Evolutionary conservation across 2,797 vertebrate genomes (phyloP), one percentile per base, ranked within the genome.

Genomic region (Micrastur ruficollis): DNA sequence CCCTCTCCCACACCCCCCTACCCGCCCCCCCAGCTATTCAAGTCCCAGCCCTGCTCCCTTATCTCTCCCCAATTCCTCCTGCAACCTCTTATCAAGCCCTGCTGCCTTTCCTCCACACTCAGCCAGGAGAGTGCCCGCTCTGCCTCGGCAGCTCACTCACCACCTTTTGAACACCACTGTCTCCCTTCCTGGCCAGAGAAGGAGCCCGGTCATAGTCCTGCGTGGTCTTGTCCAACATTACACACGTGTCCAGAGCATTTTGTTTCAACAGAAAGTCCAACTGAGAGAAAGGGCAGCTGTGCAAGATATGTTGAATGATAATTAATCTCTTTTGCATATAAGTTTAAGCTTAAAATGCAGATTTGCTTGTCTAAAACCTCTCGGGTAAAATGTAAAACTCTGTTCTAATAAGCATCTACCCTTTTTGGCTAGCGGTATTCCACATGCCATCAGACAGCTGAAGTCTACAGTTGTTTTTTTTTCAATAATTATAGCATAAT

Each of bases 191-290:
- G 8, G 4, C 31, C 8, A 22, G n/a, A 73, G 62, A 31, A 65
- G n/a, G n/a, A 56, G 36, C 38, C 27, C 80, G 14, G 11, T 3
- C 34, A 15, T 0, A 11, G 38, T 11, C 27, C 38, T 23, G 0
- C 0, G 0, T 29, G 44, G 12, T 22, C 68, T 47, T 68, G 8
- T 66, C 52, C 86, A 44, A 14, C 11, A 9, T 21, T 4, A 27
- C 16, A n/a, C 5, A 14, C 32, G 59, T 61, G 12, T 40, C 40
- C 36, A 31, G 13, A 71, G 18, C 14, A 21, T 40, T 86, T 68
- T 32, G 5, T 32, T 44, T 38, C 55, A 86, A 47, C 15, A 14
- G 14, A 18, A 89, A 55, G 27, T 46, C 32, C 36, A 63, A 1
- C 31, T 11, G 34, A 67, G 26, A 56, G 27, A 32, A 49, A 29